Percentiles rank a stretch among this genome's conserved stretches.
Evolutionary conservation across 1,140 invertebrate species (phyloP).

Genomic region (Aphaenogaster floridana): DNA sequence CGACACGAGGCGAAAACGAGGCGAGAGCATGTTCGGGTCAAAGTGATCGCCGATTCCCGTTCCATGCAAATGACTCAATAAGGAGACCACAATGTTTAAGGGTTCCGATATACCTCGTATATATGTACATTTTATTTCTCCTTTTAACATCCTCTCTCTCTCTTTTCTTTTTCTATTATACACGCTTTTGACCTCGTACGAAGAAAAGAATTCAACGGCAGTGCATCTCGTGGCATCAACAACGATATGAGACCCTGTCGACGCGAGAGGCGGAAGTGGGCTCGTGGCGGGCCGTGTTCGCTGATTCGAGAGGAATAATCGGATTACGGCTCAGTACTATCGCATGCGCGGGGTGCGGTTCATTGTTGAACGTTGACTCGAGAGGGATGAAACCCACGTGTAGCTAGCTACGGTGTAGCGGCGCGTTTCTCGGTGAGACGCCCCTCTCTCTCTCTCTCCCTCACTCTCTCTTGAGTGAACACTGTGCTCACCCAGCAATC

Average conservation of each 20-base stretch:
- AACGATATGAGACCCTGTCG: not conserved
- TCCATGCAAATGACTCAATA: slow-evolving; percentile 60
- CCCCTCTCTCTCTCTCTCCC: slow-evolving; percentile 15
- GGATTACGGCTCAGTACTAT: slow-evolving; percentile 77
- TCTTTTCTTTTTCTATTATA: not conserved
- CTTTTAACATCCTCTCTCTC: not conserved
- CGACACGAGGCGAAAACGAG: slow-evolving; percentile 21
- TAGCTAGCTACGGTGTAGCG: slow-evolving; percentile 50
- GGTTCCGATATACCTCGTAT: not conserved
- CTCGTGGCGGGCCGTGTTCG: slow-evolving; percentile 61
- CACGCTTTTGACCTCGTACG: not conserved
- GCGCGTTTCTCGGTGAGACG: slow-evolving; percentile 49
- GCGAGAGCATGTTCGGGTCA: not conserved
- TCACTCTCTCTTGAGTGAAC: no score
- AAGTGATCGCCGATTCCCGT: slow-evolving; percentile 29
- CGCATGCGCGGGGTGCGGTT: slow-evolving; percentile 65
- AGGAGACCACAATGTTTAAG: slow-evolving; percentile 18
- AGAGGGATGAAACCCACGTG: slow-evolving; percentile 76
- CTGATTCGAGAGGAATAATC: slow-evolving; percentile 81
- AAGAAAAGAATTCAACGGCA: not conserved
- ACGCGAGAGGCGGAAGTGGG: slow-evolving; percentile 37
- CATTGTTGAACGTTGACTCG: slow-evolving; percentile 76
- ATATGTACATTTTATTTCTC: not conserved
- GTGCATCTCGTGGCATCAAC: not conserved
- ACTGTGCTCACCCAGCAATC: slow-evolving; percentile 62